phyloP scores from a whole-genome alignment of 2,888 invertebrate species.

The Amphipyra tragopoginis region DNA sequence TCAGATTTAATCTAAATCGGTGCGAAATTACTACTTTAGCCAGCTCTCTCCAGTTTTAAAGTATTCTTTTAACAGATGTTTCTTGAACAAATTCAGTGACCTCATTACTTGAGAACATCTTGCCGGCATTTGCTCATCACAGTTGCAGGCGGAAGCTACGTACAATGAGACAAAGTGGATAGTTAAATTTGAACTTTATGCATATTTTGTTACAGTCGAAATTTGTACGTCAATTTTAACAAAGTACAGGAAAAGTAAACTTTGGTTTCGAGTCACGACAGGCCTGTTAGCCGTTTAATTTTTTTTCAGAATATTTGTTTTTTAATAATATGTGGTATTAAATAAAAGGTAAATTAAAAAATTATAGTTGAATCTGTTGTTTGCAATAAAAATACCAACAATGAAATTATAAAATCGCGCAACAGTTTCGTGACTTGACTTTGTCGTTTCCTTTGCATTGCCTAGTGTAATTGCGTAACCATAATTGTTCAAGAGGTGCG shows the following conservation, averaged over 20 bases:
- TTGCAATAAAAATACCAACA: too few relatives aligned
- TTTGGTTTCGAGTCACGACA: slow-evolving; percentile 42
- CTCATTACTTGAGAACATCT: slow-evolving; percentile 58
- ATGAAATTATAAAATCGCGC: slow-evolving; percentile 34
- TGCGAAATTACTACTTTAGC: not conserved
- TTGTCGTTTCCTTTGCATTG: slow-evolving; percentile 36
- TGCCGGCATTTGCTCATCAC: slow-evolving; percentile 42
- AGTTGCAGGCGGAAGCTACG: slow-evolving; percentile 56
- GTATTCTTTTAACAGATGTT: slow-evolving; percentile 45
- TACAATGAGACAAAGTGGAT: slow-evolving; percentile 26
- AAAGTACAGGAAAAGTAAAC: slow-evolving; percentile 29
- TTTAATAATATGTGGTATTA: too few relatives aligned
- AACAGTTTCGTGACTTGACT: slow-evolving; percentile 48
- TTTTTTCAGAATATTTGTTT: not conserved
- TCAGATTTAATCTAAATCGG: slow-evolving; percentile 20
- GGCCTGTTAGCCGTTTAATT: slow-evolving; percentile 9
- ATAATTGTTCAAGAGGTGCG: slow-evolving; percentile 26
- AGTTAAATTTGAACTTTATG: slow-evolving; percentile 42
- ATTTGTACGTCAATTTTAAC: slow-evolving; percentile 8
- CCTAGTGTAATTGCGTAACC: slow-evolving; percentile 41
- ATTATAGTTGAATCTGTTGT: too few relatives aligned
- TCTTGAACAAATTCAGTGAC: slow-evolving; percentile 51
- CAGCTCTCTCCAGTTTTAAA: slow-evolving; percentile 18
- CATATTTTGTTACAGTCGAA: slow-evolving; percentile 2
- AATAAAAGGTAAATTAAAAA: too few relatives aligned